Evolutionary conservation across 2,797 vertebrate species (phyloP).

Genomic region (Myripristis jacobus): DNA sequence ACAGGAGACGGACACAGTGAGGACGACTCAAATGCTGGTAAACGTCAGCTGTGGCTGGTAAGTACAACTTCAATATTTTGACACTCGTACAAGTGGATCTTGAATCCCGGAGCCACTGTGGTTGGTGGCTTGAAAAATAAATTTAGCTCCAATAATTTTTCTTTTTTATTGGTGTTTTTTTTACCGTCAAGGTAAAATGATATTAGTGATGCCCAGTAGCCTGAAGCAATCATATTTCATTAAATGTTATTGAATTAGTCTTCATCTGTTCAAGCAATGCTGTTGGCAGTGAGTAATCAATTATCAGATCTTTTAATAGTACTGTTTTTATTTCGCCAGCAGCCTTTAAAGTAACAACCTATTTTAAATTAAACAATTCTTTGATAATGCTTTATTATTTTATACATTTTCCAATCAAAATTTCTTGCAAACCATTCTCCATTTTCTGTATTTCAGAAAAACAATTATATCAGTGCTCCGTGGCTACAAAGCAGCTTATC

Average conservation of each 20-base stretch:
- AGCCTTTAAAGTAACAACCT: constrained; percentile 4
- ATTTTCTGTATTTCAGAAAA: neutral
- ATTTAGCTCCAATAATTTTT: too few relatives aligned
- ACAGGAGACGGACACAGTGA: too few relatives aligned
- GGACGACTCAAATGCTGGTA: too few relatives aligned
- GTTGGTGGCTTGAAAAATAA: too few relatives aligned
- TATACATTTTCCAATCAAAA: neutral
- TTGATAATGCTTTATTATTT: neutral
- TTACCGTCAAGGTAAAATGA: constrained; percentile 9
- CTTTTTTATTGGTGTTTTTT: too few relatives aligned
- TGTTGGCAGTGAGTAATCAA: constrained; percentile 28
- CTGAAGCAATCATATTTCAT: constrained; percentile 25
- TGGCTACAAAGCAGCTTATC: neutral
- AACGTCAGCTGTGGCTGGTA: too few relatives aligned
- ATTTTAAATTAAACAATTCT: neutral
- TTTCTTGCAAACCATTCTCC: neutral
- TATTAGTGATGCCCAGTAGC: neutral
- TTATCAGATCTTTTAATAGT: constrained; percentile 17
- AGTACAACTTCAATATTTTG: too few relatives aligned
- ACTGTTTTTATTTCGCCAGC: constrained; percentile 5
- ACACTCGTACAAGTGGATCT: too few relatives aligned
- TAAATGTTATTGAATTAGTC: neutral
- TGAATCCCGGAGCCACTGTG: too few relatives aligned
- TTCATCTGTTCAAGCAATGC: constrained; percentile 27
- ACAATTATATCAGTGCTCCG: neutral